Evolutionary conservation across 2,113 vertebrate species (phyloP).

Genomic region (Cephalopholis sonnerati): DNA sequence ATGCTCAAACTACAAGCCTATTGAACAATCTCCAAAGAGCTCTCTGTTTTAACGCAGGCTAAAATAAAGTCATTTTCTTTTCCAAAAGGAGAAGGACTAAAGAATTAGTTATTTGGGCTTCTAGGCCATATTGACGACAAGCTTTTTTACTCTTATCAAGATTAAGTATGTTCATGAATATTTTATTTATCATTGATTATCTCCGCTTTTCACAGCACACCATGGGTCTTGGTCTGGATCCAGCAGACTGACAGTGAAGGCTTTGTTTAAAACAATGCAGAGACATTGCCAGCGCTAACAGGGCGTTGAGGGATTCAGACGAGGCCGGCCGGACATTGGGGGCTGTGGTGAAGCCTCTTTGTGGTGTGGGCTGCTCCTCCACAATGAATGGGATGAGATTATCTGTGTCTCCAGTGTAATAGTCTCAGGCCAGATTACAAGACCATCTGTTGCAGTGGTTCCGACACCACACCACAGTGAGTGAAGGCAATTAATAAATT

Average conservation of each 20-base stretch:
- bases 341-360: conserved; percentile 2
- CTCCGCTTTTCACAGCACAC: no score
- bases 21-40: not conserved
- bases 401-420: conserved; percentile 52
- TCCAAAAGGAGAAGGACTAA: no score
- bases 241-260: no score
- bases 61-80: no score
- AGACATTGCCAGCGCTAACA: no score
- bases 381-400: conserved; percentile 57
- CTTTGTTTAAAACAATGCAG: no score
- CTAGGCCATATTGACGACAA: no score
- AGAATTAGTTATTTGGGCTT: no score
- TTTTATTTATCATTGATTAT: not conserved
- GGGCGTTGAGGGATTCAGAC: not conserved
- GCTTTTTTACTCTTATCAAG: not conserved
- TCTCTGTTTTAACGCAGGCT: not conserved
- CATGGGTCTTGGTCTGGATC: no score
- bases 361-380: conserved; percentile 7
- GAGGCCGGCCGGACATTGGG: not conserved
- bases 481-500: conserved; percentile 54
- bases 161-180: not conserved
- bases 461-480: conserved; percentile 32
- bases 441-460: conserved; percentile 65
- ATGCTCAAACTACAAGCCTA: not conserved
- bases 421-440: conserved; percentile 62